phyloP scores from a whole-genome alignment of 2,797 vertebrate genomes.

The Cuculus canorus region DNA sequence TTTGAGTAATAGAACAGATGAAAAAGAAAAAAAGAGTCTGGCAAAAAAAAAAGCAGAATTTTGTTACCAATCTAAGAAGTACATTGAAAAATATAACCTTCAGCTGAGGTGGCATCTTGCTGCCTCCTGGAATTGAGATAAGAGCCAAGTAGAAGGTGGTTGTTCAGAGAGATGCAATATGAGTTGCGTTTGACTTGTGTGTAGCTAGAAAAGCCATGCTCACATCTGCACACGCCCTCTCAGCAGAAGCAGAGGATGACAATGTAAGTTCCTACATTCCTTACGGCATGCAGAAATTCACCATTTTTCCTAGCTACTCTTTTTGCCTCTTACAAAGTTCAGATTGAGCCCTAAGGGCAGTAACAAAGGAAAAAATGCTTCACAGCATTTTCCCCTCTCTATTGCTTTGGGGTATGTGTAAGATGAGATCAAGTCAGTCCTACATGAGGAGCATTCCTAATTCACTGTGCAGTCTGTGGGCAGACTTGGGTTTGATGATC shows the following conservation, averaged over 20 bases:
- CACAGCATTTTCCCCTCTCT: slow-evolving; percentile 58
- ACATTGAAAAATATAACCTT: neutral
- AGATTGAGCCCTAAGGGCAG: slow-evolving; percentile 64
- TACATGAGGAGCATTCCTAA: slow-evolving; percentile 55
- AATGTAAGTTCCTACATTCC: slow-evolving; percentile 4
- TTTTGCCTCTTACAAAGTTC: slow-evolving; percentile 68
- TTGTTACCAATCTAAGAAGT: neutral
- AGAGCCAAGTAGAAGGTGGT: neutral
- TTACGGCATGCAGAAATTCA: slow-evolving; percentile 30
- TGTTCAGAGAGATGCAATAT: neutral
- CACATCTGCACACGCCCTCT: neutral
- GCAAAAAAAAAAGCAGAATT: neutral
- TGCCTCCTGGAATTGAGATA: neutral
- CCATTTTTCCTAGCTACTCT: slow-evolving; percentile 47
- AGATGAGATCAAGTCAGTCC: slow-evolving; percentile 65
- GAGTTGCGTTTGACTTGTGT: neutral
- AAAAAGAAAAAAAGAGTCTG: neutral
- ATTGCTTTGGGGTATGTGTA: slow-evolving; percentile 69
- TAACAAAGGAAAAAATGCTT: slow-evolving; percentile 69
- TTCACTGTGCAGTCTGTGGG: neutral
- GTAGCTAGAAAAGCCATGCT: neutral
- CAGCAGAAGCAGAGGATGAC: slow-evolving; percentile 2
- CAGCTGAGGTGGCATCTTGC: neutral
- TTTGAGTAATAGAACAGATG: neutral
- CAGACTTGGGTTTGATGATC: slow-evolving; percentile 17